phyloP scores from a whole-genome alignment of 2,888 invertebrate species.

The Strigamia maritima region DNA sequence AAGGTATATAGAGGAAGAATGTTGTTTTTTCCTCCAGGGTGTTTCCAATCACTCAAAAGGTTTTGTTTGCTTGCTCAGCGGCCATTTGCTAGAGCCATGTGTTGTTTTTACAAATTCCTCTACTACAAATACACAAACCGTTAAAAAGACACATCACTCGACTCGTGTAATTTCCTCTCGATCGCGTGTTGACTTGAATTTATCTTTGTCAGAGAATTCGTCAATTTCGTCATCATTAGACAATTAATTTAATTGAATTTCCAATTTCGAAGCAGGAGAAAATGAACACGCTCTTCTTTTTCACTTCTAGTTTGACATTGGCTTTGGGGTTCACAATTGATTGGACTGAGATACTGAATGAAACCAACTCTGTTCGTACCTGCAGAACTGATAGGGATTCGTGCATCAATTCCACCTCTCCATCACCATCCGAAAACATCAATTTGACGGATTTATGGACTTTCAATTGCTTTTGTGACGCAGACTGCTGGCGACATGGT shows the following conservation, averaged over 20 bases:
- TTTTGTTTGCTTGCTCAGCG: slow-evolving; percentile 19
- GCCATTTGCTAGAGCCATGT: not conserved
- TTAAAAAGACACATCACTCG: not conserved
- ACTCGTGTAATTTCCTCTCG: not conserved
- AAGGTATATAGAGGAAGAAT: not conserved
- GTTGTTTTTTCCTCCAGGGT: slow-evolving; percentile 18
- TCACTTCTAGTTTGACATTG: not conserved
- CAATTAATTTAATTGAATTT: slow-evolving; percentile 1
- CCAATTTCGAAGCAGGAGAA: not conserved
- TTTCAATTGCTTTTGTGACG: not conserved
- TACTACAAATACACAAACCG: not conserved
- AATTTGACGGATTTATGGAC: not conserved
- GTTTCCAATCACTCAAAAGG: not conserved
- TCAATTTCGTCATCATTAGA: not conserved
- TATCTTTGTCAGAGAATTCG: not conserved
- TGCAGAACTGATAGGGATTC: not conserved
- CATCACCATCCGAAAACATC: not conserved
- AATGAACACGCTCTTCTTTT: not conserved
- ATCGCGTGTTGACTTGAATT: not conserved
- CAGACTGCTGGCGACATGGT: not conserved
- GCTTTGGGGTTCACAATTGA: not conserved
- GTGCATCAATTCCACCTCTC: not conserved
- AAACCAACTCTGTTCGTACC: not conserved
- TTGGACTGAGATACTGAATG: not conserved
- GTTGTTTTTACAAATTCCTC: not conserved